Evolutionary conservation across 37 sponge, comb jelly and placozoan species (phyloP).

Genomic region (Chondrosia reniformis): DNA sequence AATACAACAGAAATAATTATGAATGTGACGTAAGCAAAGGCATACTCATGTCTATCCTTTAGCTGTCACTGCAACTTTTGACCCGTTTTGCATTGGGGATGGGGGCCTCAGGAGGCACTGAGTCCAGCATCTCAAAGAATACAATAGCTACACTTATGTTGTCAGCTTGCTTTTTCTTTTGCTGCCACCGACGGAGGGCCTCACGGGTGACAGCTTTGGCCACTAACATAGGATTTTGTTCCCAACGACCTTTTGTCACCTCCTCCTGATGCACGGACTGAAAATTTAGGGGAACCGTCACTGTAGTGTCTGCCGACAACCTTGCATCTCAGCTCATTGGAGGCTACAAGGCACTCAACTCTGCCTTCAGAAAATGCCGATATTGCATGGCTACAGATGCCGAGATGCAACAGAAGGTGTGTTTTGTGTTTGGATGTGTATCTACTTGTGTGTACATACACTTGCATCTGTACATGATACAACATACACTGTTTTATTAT

Average conservation of each 20-base stretch:
- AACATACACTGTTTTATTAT: background rate
- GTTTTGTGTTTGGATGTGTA: background rate
- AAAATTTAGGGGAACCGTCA: constrained; percentile 10
- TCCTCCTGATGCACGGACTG: background rate
- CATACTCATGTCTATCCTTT: background rate
- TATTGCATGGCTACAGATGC: constrained; percentile 24
- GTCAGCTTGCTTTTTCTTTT: constrained; percentile 56
- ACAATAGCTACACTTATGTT: constrained; percentile 72
- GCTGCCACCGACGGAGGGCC: constrained; percentile 57
- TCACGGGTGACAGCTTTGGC: constrained; percentile 57
- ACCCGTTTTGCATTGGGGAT: background rate
- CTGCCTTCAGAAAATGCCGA: constrained; percentile 18
- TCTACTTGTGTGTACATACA: background rate
- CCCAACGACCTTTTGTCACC: background rate
- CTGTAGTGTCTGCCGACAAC: constrained; percentile 32
- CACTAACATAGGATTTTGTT: constrained; percentile 37
- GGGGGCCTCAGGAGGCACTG: background rate
- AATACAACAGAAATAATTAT: too few species aligned
- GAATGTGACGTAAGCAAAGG: too few species aligned
- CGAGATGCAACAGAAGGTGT: constrained; percentile 21
- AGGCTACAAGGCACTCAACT: constrained; percentile 20
- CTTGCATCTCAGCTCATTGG: constrained; percentile 23
- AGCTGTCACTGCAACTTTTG: background rate
- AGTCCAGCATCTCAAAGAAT: constrained; percentile 29
- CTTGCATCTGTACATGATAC: background rate